Evolutionary conservation across 2,113 vertebrate species (phyloP), one percentile per base, ranked within the genome.

Genomic region (Zosterops lateralis): DNA sequence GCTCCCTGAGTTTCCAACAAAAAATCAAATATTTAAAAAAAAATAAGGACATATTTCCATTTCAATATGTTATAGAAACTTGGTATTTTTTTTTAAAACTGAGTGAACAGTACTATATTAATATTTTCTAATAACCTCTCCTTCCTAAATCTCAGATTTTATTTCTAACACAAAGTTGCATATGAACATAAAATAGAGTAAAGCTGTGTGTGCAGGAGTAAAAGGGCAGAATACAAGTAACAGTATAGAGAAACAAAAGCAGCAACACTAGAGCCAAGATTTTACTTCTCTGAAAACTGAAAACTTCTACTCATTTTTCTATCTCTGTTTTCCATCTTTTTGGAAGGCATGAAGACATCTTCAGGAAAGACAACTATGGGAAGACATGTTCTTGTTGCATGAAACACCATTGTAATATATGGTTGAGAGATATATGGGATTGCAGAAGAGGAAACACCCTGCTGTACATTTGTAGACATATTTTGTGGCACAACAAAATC

Each of bases 361-460:
- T 72, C 54, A 71, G 47, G 74, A 71, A 89, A 86, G 9, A 71
- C 19, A 88, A 1, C 77, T 60, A 60, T 1, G 36, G 47, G 44
- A 76, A 83, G 73, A 58, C 0, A 1, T 18, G n/a, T 0, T 8
- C 45, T 56, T 42, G 19, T 42, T 94, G 58, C 0, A 0, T n/a
- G 53, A 60, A 53, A 25, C 62, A 48, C 17, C 19, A 12, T 34
- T 84, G 34, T 17, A 44, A n/a, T 71, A 42, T 8, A 51, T 2
- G 16, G 19, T 31, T 9, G 4, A 78, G 79, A 70, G 65, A 65
- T 18, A 48, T 1, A 68, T 10, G 56, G 51, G 51, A 29, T 9
- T 54, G 66, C 50, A 53, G 60, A 79, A 28, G 57, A 81, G 40
- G 15, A 47, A 77, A 54, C 79, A 75, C 28, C 56, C 90, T 9